Evolutionary conservation across 2,888 invertebrate genomes (phyloP), one percentile per base, ranked within the genome.

Genomic region (Schrankia costaestrigalis): DNA sequence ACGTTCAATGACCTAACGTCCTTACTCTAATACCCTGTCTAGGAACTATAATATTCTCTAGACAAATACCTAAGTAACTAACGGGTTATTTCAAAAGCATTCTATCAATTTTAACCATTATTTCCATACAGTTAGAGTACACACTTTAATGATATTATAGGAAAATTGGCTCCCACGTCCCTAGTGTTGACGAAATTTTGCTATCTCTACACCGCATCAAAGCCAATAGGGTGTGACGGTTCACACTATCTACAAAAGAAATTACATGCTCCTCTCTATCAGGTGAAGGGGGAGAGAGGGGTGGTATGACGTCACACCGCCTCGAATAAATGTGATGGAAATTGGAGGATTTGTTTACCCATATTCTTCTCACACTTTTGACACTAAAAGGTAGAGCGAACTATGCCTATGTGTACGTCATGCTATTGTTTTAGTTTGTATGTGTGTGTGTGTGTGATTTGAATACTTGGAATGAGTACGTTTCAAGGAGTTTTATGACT

Each of bases 321-420:
- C 69, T 75, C 71, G 83, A 86, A 85, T 84, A 88, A 87, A 88
- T 84, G 86, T 79, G 82, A 88, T 88, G 88, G 89, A 88, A 89
- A 89, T 87, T 82, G 85, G 81, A 85, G 87, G 89, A 89, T 89
- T 88, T 89, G 88, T 89, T 89, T 89, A 88, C 88, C 79, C 83
- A 86, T 87, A 85, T 89, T 84, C 82, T 73, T 83, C 84, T 86
- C 77, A 80, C 80, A 83, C 79, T 83, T 85, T 80, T 85, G 85
- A 88, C 88, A 85, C 83, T 89, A 88, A 89, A 89, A 88, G 87
- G 87, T 78, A 63, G 63, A 70, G 73, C 76, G 69, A 42, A 53
- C 32, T 39, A 14, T 35, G 27, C 18, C 3, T 48, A 49, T 57
- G 53, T 64, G 64, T 44, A 31, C 37, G 32, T 56, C 9, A 5